Conservation (phyloP, 1,140 invertebrate genomes). For the Sycobia sp. region DNA sequence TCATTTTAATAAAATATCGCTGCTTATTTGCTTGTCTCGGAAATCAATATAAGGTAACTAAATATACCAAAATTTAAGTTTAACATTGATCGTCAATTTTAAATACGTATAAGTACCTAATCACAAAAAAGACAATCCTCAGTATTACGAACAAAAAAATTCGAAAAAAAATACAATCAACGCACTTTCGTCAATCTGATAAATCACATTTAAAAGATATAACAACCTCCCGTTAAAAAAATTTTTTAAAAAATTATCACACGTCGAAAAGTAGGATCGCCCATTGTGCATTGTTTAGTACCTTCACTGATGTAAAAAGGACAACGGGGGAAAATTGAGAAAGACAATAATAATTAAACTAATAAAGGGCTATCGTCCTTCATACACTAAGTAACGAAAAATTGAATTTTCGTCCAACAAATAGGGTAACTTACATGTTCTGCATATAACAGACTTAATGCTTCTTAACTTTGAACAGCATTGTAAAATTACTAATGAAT, state of each 20-base stretch:
- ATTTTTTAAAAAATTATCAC: constrained; percentile 18
- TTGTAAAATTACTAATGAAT: background rate
- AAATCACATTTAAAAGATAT: constrained; percentile 30
- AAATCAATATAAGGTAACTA: constrained; percentile 4
- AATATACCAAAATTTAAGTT: too few relatives aligned
- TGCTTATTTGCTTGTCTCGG: background rate
- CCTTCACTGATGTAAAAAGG: constrained; percentile 1
- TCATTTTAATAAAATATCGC: constrained; percentile 24
- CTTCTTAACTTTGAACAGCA: background rate
- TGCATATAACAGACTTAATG: constrained; percentile 4
- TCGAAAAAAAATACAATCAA: constrained; percentile 15
- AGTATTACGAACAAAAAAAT: constrained; percentile 4
- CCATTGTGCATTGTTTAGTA: constrained; percentile 9
- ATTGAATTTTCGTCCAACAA: constrained; percentile 11
- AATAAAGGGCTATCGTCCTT: constrained; percentile 9
- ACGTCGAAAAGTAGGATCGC: constrained; percentile 6
- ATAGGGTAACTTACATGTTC: constrained; percentile 30
- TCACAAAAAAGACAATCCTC: background rate
- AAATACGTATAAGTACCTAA: background rate
- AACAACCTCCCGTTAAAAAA: constrained; percentile 10
- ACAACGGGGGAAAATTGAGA: constrained; percentile 14
- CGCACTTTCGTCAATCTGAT: too few relatives aligned
- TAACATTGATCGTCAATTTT: background rate
- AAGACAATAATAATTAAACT: constrained; percentile 16
- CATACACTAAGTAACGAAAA: constrained; percentile 21